Conservation (phyloP, 92 coral and sea anemone species). For the Paramuricea clavata region DNA sequence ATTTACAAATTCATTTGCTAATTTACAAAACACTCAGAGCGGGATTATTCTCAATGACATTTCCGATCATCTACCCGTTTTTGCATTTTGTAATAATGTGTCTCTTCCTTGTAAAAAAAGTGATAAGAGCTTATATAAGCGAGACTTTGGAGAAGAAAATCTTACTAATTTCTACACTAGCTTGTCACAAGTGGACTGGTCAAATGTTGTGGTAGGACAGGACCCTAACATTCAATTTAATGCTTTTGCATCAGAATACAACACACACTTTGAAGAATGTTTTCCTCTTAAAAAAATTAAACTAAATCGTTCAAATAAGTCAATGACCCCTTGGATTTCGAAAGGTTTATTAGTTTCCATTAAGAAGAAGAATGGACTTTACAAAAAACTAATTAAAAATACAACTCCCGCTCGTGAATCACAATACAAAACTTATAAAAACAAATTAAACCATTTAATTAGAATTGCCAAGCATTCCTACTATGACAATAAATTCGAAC, state of each 20-base stretch:
- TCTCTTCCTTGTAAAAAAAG: neutral
- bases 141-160: neutral
- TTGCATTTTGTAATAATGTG: constrained; percentile 1
- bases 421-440: constrained; percentile 61
- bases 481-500: constrained; percentile 65
- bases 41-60: constrained; percentile 57
- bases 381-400: constrained; percentile 52
- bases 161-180: neutral
- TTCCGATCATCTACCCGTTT: constrained; percentile 65
- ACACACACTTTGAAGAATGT: constrained; percentile 34
- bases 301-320: constrained; percentile 9
- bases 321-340: constrained; percentile 62
- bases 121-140: constrained; percentile 31
- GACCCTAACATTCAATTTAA: neutral
- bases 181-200: neutral
- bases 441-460: constrained; percentile 58
- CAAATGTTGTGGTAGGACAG: neutral
- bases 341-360: constrained; percentile 59
- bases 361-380: constrained; percentile 59
- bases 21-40: neutral
- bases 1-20: constrained; percentile 50
- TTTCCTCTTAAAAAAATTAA: constrained; percentile 25
- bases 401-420: constrained; percentile 31
- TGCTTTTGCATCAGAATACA: constrained; percentile 45
- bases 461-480: constrained; percentile 59